phyloP scores from a whole-genome alignment of 2,888 invertebrate species.

The Nomada flava region DNA sequence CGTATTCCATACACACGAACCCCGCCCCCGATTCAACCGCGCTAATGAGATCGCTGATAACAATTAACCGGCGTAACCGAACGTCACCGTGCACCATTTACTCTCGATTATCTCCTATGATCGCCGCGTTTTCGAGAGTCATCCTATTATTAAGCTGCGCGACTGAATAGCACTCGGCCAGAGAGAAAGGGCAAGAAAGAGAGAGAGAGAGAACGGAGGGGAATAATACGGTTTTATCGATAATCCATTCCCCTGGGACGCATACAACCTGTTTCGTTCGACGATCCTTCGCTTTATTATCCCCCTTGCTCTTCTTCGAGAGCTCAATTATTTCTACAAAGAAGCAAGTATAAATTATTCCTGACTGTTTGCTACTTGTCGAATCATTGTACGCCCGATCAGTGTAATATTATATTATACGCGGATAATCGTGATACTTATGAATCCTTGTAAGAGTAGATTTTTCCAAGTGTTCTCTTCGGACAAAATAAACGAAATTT shows the following conservation, averaged over 20 bases:
- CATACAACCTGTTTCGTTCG: conserved; percentile 17
- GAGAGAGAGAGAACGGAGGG: background rate
- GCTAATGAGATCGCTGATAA: conserved; percentile 71
- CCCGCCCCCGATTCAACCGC: conserved; percentile 47
- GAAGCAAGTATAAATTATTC: background rate
- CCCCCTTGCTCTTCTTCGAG: background rate
- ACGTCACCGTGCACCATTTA: conserved; percentile 39
- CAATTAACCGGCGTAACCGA: conserved; percentile 56
- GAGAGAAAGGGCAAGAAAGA: background rate
- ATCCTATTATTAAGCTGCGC: conserved; percentile 49
- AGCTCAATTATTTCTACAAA: conserved; percentile 24
- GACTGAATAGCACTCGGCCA: conserved; percentile 6
- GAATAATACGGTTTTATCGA: conserved; percentile 34
- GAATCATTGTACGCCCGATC: too few species aligned
- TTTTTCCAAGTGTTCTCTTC: too few species aligned
- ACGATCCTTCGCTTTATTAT: background rate
- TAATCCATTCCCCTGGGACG: conserved; percentile 37
- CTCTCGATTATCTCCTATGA: conserved; percentile 39
- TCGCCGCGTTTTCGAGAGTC: conserved; percentile 44
- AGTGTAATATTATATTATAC: too few species aligned
- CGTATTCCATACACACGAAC: conserved; percentile 33
- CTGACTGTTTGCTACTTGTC: too few species aligned
- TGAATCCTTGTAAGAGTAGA: too few species aligned
- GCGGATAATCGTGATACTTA: too few species aligned
- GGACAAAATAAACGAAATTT: too few species aligned